Evolutionary conservation across 2,888 invertebrate genomes (phyloP), one percentile per base, ranked within the genome.

Genomic region (Galerucella nymphaeae): DNA sequence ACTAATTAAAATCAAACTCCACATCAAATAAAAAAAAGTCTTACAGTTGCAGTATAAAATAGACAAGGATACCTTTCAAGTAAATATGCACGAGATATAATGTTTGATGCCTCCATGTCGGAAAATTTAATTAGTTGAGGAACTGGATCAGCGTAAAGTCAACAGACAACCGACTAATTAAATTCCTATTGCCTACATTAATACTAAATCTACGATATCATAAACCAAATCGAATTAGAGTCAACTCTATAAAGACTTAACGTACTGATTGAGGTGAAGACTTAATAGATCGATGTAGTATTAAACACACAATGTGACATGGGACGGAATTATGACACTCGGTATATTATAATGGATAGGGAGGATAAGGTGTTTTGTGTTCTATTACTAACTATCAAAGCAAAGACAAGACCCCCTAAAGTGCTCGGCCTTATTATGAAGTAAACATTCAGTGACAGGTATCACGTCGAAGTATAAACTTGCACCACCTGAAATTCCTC

Each of bases 131-230:
- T 70, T 70, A 70, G 57, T 64, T 48, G 57, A 70, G 70, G 38
- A 70, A 70, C 63, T 70, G 63, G 70, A 70, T 64, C 63, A 63
- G 57, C 70, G 70, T 23, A 63, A 70, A 70, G 63, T 70, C 70
- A 70, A 70, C 70, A 70, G 63, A 61, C 70, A 57, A 64, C 70
- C 70, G 70, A 70, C 63, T 70, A 70, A 70, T 70, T 70, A 70
- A 70, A 70, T 70, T 70, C 70, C 70, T 70, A 70, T 70, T 63
- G 69, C 69, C 63, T 69, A 55, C 69, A 69, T 69, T 69, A 69
- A 70, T 70, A 64, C 57, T 57, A 57, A 70, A 57, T 70, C 70
- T 63, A 55, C 53, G 38, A 41, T 57, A 70, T 70, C 63, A 70
- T 64, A 70, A 70, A 70, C 63, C 55, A 70, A 70, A 70, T 70